A percentile compares a stretch with the other conserved stretches of the same genome.
Evolutionary conservation across 2,888 invertebrate genomes (phyloP).

Genomic region (Autographa gamma): DNA sequence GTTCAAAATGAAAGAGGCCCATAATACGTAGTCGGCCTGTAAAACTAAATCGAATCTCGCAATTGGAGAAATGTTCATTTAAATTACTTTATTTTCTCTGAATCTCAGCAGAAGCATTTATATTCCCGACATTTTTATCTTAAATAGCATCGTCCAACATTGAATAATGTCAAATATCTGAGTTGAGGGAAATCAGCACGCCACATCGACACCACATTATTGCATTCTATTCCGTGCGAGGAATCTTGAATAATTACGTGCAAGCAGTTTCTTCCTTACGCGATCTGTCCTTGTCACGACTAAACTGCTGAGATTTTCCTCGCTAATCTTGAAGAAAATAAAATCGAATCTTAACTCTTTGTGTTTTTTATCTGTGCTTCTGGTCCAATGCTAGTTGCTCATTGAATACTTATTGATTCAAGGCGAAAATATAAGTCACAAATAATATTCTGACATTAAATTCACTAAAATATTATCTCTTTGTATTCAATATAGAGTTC

Average conservation of each 20-base stretch:
- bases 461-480: neutral
- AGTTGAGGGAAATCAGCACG: conserved; percentile 40
- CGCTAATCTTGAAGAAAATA: neutral
- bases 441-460: neutral
- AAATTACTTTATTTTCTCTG: neutral
- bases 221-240: conserved; percentile 51
- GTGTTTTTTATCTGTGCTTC: neutral
- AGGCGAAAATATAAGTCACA: neutral
- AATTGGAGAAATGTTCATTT: too few species aligned
- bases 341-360: neutral
- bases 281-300: conserved; percentile 29
- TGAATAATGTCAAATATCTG: conserved; percentile 31
- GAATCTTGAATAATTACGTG: conserved; percentile 50
- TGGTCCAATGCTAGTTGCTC: neutral
- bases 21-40: too few species aligned
- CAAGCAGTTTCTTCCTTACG: conserved; percentile 50
- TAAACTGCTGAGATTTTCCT: neutral
- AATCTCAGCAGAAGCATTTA: neutral
- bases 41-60: too few species aligned
- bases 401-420: too few species aligned
- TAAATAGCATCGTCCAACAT: conserved; percentile 12
- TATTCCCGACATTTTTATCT: conserved; percentile 7
- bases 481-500: too few species aligned
- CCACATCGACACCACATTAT: conserved; percentile 38
- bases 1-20: too few species aligned